Conservation (phyloP, 2,797 vertebrate genomes). For the Darevskia mixta region DNA sequence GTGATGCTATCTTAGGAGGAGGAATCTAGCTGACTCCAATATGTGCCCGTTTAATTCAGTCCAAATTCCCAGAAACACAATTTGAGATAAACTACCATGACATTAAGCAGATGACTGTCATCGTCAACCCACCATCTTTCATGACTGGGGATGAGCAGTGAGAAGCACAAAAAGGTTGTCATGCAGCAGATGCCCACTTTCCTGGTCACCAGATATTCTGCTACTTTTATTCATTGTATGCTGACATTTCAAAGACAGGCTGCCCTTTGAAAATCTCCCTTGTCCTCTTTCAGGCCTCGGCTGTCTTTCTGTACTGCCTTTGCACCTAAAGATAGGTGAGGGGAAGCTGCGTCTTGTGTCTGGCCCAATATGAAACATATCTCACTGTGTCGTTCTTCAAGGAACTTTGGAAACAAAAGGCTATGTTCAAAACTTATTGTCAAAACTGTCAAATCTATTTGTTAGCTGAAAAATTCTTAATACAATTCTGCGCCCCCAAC, state of each 20-base stretch:
- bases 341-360: not conserved
- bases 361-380: not conserved
- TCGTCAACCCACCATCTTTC: not conserved
- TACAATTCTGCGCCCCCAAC: not conserved
- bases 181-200: not conserved
- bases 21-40: not conserved
- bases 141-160: not conserved
- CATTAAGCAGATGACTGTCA: not conserved
- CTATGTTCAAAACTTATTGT: not conserved
- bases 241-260: conserved; percentile 1
- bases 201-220: not conserved
- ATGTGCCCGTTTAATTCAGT: not conserved
- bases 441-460: conserved; percentile 9
- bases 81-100: not conserved
- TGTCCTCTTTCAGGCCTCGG: not conserved
- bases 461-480: conserved; percentile 9
- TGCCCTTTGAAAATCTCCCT: not conserved
- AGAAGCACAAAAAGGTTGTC: not conserved
- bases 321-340: not conserved
- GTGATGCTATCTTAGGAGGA: not conserved
- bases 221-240: not conserved
- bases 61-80: not conserved
- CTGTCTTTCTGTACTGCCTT: not conserved
- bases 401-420: conserved; percentile 8
- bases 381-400: not conserved